phyloP scores from a whole-genome alignment of 2,797 vertebrate species.

The Chelonia mydas region DNA sequence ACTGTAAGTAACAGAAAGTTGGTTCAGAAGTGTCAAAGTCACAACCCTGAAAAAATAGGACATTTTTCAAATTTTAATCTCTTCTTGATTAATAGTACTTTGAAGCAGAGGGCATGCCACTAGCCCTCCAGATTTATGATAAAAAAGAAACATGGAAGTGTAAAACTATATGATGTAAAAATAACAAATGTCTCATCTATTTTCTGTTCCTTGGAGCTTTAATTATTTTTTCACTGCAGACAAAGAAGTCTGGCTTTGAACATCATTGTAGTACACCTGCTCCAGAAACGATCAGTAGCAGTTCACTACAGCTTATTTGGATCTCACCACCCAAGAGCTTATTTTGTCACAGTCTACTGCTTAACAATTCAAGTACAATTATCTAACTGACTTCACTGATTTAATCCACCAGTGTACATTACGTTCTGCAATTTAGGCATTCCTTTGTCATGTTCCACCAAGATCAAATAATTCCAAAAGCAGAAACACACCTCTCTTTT shows the following conservation, averaged over 20 bases:
- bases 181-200: not conserved
- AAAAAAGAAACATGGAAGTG: fast-evolving
- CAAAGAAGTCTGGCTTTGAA: not conserved
- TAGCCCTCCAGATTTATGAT: fast-evolving
- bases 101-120: not conserved
- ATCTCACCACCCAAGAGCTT: not conserved
- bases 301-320: not conserved
- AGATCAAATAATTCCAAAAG: not conserved
- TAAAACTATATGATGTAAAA: not conserved
- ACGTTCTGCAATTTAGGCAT: not conserved
- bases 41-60: not conserved
- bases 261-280: not conserved
- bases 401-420: not conserved
- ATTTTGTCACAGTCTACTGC: not conserved
- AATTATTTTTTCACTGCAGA: not conserved
- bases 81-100: not conserved
- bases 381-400: not conserved
- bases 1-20: not conserved
- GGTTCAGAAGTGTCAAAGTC: not conserved
- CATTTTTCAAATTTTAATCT: not conserved
- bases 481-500: not conserved
- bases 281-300: not conserved
- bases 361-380: not conserved
- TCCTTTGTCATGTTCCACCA: not conserved
- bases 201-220: not conserved